phyloP scores from a whole-genome alignment of 2,888 invertebrate genomes.

The Lasioglossum calceatum region DNA sequence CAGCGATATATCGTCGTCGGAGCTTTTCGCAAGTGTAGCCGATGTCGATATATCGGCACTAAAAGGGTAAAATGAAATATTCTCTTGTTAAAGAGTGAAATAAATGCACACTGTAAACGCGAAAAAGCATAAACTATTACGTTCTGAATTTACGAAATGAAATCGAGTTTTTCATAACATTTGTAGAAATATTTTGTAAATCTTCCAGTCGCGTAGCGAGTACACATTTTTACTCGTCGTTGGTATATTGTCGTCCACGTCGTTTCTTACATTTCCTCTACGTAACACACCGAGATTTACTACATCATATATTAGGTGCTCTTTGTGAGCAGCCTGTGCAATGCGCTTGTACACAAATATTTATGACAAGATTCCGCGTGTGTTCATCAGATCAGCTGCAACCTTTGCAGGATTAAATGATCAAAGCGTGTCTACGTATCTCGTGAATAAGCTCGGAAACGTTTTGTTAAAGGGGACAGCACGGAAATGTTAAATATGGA shows the following conservation, averaged over 20 bases:
- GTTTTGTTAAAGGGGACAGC: neutral
- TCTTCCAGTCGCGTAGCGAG: neutral
- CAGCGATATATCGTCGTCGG: neutral
- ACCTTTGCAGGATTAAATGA: neutral
- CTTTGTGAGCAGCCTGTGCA: neutral
- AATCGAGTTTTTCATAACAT: neutral
- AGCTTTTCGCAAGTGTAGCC: neutral
- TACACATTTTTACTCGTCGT: neutral
- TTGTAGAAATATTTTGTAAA: neutral
- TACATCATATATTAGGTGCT: neutral
- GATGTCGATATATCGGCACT: constrained; percentile 5
- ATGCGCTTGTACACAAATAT: neutral
- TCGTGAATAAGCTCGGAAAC: neutral
- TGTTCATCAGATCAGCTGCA: neutral
- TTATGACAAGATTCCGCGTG: neutral
- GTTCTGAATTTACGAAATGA: neutral
- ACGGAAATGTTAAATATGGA: neutral
- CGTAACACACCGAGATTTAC: neutral
- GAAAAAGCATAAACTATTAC: neutral
- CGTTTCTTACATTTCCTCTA: neutral
- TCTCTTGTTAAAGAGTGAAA: neutral
- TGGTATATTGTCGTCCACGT: neutral
- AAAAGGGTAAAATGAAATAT: neutral
- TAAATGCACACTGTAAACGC: neutral
- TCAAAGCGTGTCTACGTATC: neutral